phyloP scores from a whole-genome alignment of 2,888 invertebrate species.

The Eudemis profundana region DNA sequence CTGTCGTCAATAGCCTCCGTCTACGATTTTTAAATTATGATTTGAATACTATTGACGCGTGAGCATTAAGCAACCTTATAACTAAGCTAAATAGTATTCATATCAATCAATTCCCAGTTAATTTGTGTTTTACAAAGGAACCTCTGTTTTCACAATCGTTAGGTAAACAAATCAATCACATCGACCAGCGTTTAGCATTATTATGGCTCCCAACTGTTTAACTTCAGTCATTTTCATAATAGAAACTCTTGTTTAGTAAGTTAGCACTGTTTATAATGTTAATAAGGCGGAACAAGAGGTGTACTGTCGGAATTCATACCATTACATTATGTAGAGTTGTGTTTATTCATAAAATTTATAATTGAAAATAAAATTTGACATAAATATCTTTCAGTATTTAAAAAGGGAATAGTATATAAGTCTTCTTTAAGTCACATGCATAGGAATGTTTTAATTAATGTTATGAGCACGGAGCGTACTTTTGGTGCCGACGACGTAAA shows the following conservation, averaged over 20 bases:
- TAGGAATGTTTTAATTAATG: neutral
- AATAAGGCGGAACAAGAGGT: constrained; percentile 21
- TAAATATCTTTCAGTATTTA: neutral
- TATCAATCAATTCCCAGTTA: neutral
- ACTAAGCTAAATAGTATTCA: no score
- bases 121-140: constrained; percentile 6
- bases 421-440: neutral
- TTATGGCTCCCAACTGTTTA: constrained; percentile 4
- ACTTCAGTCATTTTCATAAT: constrained; percentile 11
- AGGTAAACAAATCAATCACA: constrained; percentile 15
- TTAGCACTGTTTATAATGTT: constrained; percentile 20
- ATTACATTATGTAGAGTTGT: constrained; percentile 15
- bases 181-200: constrained; percentile 14
- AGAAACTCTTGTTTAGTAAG: constrained; percentile 24
- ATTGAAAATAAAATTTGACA: constrained; percentile 7
- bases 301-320: constrained; percentile 24
- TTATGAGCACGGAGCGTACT: no score
- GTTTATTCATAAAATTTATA: constrained; percentile 35
- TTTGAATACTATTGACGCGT: no score
- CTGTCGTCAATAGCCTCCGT: no score
- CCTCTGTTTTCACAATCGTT: constrained; percentile 3
- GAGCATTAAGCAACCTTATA: no score
- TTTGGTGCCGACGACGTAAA: no score
- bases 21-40: no score
- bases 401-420: neutral